These are phyloP conservation scores for Xerus rutilus DNA, from an alignment of 2,797 vertebrate genomes.

Conservation along the genomic window DNA sequence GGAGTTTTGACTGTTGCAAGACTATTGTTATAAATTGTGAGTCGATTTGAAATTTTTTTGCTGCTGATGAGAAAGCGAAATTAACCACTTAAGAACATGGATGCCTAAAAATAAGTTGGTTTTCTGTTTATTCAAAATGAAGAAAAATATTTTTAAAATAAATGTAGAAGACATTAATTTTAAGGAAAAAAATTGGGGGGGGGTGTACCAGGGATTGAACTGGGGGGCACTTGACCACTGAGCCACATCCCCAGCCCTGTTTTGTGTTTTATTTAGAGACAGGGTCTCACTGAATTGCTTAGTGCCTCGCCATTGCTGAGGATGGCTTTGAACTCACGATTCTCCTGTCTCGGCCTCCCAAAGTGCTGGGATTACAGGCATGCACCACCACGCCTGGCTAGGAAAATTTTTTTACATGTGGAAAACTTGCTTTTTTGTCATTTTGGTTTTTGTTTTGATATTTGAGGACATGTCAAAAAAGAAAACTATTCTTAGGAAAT, in stretches of 20 bases:
- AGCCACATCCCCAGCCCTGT: too few species aligned
- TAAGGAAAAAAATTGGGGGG: not conserved
- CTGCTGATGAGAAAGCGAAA: conserved; percentile 21
- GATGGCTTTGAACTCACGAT: too few species aligned
- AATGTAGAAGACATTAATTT: not conserved
- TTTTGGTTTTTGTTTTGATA: not conserved
- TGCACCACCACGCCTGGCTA: too few species aligned
- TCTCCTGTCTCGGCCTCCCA: too few species aligned
- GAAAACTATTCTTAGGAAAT: not conserved
- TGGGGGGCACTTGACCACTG: too few species aligned
- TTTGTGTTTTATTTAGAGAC: too few species aligned
- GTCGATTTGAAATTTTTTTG: conserved; percentile 41
- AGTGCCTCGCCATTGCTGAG: too few species aligned
- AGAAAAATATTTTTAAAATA: not conserved
- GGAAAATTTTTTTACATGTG: not conserved
- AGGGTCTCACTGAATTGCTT: too few species aligned
- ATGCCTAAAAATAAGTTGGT: not conserved
- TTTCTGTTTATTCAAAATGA: not conserved
- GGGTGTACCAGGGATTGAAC: too few species aligned
- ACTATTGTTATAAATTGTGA: conserved; percentile 26
- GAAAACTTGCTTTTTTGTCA: not conserved
- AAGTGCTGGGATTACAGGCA: too few species aligned
- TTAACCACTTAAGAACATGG: not conserved
- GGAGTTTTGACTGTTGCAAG: not conserved
- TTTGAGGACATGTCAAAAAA: not conserved